Evolutionary conservation across 2,888 invertebrate species (phyloP), one percentile per base, ranked within the genome.

Genomic region (Chelonus formosanus): DNA sequence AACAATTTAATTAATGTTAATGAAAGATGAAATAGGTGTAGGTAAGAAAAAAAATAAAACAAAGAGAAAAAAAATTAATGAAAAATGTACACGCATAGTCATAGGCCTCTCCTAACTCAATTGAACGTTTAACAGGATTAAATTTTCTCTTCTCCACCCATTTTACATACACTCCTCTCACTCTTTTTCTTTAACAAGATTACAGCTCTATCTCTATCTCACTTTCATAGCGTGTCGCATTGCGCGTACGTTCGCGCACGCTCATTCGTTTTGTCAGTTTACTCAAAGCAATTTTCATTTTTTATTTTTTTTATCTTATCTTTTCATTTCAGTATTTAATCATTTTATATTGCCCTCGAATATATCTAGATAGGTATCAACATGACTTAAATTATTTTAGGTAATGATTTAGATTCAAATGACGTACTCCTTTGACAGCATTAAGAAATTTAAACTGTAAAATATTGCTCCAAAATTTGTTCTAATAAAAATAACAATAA

Each of bases 241-340:
- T 81, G 81, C 81, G 81, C 81, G 81, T 78, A 74, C 73, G 71
- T 69, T 74, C 77, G 81, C 81, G 81, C 81, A 80, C 76, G 76
- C 80, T 74, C 81, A 72, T 75, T 74, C 69, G 71, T 69, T 69
- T 71, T 72, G 65, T 58, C 69, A 65, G 55, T 48, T 61, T 20
- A 55, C 8, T 45, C 32, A 40, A 48, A 20, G 43, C 40, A 47
- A 31, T 40, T 40, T 34, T 61, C 34, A 48, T 64, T 63, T 64
- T 55, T 44, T 56, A 10, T 59, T 44, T 48, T 43, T 31, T 53
- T 61, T 61, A 32, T 61, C 56, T 35, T 40, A 40, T 40, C 40
- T 47, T 60, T 36, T 55, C 45, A 52, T 54, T 57, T 8, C 3
- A n/a, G n/a, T 48, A 48, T 48, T 48, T 48, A 2, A n/a, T 40